These are phyloP conservation scores for Alfaro cultratus DNA, from an alignment of 2,797 vertebrate genomes.

Conservation along the genomic window DNA sequence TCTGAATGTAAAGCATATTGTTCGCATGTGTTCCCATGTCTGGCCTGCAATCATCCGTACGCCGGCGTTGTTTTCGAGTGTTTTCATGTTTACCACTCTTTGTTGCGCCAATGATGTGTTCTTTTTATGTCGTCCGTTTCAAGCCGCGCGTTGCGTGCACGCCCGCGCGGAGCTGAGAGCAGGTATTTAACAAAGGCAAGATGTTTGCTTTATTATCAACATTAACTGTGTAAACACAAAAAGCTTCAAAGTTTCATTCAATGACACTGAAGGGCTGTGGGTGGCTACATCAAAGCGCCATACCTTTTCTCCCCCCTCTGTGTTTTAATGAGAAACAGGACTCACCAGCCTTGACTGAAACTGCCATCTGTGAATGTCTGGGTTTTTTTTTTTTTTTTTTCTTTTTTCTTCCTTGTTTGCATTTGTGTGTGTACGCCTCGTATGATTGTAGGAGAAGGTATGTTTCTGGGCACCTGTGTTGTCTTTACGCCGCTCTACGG, in stretches of 20 bases:
- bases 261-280: slow-evolving; percentile 82
- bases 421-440: slow-evolving; percentile 15
- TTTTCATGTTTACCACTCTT: slow-evolving; percentile 61
- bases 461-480: slow-evolving; percentile 47
- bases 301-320: slow-evolving; percentile 75
- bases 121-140: slow-evolving; percentile 53
- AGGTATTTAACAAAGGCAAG: slow-evolving; percentile 83
- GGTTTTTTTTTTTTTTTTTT: slow-evolving; percentile 25
- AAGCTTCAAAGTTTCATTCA: slow-evolving; percentile 80
- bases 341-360: slow-evolving; percentile 85
- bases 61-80: slow-evolving; percentile 49
- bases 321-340: slow-evolving; percentile 84
- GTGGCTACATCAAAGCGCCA: slow-evolving; percentile 86
- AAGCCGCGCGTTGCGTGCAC: slow-evolving; percentile 7
- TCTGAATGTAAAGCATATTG: slow-evolving; percentile 56
- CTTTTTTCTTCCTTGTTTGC: slow-evolving; percentile 35
- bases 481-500: slow-evolving; percentile 63
- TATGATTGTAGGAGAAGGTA: slow-evolving; percentile 29
- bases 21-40: slow-evolving; percentile 60
- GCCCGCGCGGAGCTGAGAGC: slow-evolving; percentile 30
- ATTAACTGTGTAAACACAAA: slow-evolving; percentile 78
- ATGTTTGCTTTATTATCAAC: slow-evolving; percentile 83
- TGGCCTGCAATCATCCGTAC: slow-evolving; percentile 32
- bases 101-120: slow-evolving; percentile 44
- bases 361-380: slow-evolving; percentile 80